Conservation (phyloP, 2,888 invertebrate species). For the Archaeoteleia sp. region DNA sequence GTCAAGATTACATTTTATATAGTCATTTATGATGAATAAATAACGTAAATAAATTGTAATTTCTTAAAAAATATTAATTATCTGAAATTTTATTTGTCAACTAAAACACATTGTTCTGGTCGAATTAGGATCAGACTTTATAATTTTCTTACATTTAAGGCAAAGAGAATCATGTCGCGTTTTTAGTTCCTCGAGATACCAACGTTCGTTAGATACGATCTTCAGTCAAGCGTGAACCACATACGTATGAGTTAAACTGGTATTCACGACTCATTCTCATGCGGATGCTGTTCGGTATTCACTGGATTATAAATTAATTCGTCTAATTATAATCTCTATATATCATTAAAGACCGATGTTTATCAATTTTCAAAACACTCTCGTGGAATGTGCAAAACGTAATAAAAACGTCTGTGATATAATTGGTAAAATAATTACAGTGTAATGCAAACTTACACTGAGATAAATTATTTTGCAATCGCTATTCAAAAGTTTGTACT, state of each 20-base stretch:
- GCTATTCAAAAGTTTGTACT: too few species aligned
- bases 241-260: constrained; percentile 41
- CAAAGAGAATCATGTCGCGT: constrained; percentile 28
- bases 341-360: constrained; percentile 16
- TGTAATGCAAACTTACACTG: too few species aligned
- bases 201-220: constrained; percentile 50
- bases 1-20: too few species aligned
- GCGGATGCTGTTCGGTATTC: constrained; percentile 24
- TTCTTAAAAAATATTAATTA: too few species aligned
- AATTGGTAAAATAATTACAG: too few species aligned
- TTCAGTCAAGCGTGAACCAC: constrained; percentile 46
- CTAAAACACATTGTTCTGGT: constrained; percentile 32
- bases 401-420: constrained; percentile 4
- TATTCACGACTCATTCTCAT: constrained; percentile 46
- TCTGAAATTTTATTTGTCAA: too few species aligned
- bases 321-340: constrained; percentile 35
- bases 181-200: constrained; percentile 36
- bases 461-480: too few species aligned
- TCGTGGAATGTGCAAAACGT: neutral
- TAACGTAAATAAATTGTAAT: constrained; percentile 25
- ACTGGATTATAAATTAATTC: constrained; percentile 35
- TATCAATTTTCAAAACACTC: constrained; percentile 9
- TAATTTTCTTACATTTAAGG: constrained; percentile 47
- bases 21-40: too few species aligned
- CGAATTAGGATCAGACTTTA: constrained; percentile 44